These are phyloP conservation scores for Dromius quadrimaculatus DNA, from an alignment of 2,888 invertebrate species.

Conservation along the genomic window DNA sequence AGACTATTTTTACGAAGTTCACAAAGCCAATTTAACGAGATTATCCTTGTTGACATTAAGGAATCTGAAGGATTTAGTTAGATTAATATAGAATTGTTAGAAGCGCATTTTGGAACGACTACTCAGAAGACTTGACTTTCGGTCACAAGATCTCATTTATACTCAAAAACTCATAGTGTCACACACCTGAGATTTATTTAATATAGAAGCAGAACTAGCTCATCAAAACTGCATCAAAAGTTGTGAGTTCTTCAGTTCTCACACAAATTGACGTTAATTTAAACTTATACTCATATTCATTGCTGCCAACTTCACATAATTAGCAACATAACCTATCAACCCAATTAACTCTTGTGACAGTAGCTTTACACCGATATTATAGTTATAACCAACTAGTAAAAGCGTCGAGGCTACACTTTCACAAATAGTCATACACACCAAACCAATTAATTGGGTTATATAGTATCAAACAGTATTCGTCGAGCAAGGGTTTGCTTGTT, in stretches of 20 bases:
- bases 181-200: too few relatives aligned
- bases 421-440: slow-evolving; percentile 19
- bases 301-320: not conserved
- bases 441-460: slow-evolving; percentile 47
- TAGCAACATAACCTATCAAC: slow-evolving; percentile 3
- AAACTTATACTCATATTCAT: not conserved
- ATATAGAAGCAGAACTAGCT: not conserved
- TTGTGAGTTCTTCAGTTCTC: not conserved
- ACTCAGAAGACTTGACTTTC: too few relatives aligned
- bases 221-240: not conserved
- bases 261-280: not conserved
- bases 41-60: not conserved
- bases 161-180: too few relatives aligned
- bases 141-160: too few relatives aligned
- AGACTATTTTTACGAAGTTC: slow-evolving; percentile 17
- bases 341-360: not conserved
- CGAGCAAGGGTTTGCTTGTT: too few relatives aligned
- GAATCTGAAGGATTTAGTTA: too few relatives aligned
- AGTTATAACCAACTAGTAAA: not conserved
- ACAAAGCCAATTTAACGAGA: too few relatives aligned
- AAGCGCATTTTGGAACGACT: too few relatives aligned
- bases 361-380: too few relatives aligned
- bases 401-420: slow-evolving; percentile 6
- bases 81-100: too few relatives aligned
- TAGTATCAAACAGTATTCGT: slow-evolving; percentile 21